Percentiles rank a stretch among this genome's conserved stretches.
Conservation (phyloP, 2,113 vertebrate genomes). For the Calyptomena viridis region DNA sequence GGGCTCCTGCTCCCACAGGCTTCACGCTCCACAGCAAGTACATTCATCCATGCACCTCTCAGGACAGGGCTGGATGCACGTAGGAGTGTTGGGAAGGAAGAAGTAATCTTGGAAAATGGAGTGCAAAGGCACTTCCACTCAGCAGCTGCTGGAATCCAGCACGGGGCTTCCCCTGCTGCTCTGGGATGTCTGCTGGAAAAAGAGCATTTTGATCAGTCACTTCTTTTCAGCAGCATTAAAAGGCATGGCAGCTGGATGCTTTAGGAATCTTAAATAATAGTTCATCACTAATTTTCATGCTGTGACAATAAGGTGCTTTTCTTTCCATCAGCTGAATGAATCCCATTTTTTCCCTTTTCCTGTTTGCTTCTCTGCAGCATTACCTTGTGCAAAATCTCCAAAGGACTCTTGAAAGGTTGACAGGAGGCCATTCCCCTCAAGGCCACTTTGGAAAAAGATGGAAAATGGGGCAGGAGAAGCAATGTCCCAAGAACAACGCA, state of each 20-base stretch:
- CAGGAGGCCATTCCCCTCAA: not conserved
- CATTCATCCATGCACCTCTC: no score
- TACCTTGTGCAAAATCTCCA: not conserved
- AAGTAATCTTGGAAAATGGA: not conserved
- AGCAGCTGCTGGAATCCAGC: not conserved
- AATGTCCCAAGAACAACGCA: not conserved
- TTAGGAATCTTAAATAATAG: not conserved
- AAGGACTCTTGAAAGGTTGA: not conserved
- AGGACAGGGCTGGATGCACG: fast-evolving
- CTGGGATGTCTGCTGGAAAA: not conserved
- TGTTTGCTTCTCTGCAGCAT: not conserved
- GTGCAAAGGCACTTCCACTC: fast-evolving
- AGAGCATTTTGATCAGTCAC: not conserved
- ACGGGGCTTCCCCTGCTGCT: fast-evolving
- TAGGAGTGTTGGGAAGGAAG: not conserved
- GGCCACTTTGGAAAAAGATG: not conserved
- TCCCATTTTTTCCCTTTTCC: not conserved
- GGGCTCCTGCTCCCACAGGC: not conserved
- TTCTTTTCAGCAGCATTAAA: not conserved
- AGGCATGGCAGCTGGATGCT: not conserved
- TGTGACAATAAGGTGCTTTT: not conserved
- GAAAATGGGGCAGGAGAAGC: not conserved
- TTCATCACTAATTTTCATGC: not conserved
- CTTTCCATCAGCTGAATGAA: not conserved
- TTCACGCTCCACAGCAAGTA: not conserved